Evolutionary conservation across 2,113 vertebrate genomes (phyloP).

Genomic region (Crotophaga sulcirostris): DNA sequence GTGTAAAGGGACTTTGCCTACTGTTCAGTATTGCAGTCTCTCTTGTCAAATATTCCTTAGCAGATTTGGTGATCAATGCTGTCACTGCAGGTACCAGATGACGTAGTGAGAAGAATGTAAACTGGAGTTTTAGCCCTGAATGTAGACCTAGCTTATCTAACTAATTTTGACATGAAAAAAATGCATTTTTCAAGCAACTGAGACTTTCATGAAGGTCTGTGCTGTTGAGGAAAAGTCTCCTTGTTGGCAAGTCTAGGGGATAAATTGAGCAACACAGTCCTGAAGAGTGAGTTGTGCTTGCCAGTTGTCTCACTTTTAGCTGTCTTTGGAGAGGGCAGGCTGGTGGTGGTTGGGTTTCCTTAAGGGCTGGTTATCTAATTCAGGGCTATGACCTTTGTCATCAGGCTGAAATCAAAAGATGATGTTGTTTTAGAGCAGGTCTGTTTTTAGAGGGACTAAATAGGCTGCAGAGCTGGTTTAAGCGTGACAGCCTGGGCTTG

Average conservation of each 20-base stretch:
- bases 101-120: not conserved
- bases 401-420: not conserved
- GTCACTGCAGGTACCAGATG: not conserved
- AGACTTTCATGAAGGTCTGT: rapidly evolving
- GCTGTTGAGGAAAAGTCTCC: not conserved
- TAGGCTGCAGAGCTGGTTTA: not conserved
- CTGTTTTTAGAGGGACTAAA: not conserved
- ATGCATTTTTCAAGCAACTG: not conserved
- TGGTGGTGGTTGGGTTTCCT: not conserved
- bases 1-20: not conserved
- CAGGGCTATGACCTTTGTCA: not conserved
- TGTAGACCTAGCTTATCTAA: not conserved
- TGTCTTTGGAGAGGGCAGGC: not conserved
- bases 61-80: not conserved
- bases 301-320: not conserved
- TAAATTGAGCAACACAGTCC: no score
- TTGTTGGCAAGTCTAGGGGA: not conserved
- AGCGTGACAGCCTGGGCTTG: not conserved
- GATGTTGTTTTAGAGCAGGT: not conserved
- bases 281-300: not conserved
- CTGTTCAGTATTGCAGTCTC: not conserved
- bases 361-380: not conserved
- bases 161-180: not conserved
- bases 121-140: not conserved
- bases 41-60: not conserved